A percentile compares a stretch with the other conserved stretches of the same genome.
Evolutionary conservation across 2,113 vertebrate genomes (phyloP).

Genomic region (Ceuthmochares aereus): DNA sequence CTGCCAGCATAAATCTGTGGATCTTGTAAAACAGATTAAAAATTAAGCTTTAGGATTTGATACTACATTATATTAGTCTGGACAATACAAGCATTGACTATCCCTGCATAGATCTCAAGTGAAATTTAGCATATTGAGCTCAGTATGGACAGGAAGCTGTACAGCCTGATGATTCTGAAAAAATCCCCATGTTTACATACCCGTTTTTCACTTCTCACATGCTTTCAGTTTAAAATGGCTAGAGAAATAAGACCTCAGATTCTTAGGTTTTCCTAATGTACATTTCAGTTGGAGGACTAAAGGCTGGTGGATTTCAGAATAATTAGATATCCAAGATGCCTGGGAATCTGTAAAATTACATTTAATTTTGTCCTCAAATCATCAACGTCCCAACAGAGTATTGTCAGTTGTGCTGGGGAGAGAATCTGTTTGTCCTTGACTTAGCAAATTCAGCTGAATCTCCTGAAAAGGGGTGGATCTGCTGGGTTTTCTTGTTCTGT

Average conservation of each 20-base stretch:
- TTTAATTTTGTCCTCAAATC: no score
- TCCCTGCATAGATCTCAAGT: neutral
- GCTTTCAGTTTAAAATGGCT: neutral
- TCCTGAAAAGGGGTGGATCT: no score
- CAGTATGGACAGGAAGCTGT: neutral
- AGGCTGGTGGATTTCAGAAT: no score
- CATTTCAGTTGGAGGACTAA: neutral
- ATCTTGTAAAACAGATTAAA: neutral
- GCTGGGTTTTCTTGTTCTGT: neutral
- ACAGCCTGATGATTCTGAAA: neutral
- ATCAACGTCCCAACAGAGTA: no score
- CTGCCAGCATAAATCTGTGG: neutral
- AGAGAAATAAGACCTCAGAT: neutral
- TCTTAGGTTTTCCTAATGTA: neutral
- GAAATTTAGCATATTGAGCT: neutral
- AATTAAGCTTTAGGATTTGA: neutral
- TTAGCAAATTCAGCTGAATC: no score
- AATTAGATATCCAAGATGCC: no score
- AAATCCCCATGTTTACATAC: neutral
- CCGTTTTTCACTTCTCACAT: neutral
- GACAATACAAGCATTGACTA: neutral
- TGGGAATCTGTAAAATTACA: no score
- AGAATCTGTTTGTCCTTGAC: no score
- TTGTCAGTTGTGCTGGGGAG: no score
- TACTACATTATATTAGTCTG: neutral